Base-by-base conservation (phyloP, 2,888 invertebrate genomes). In the Lasioglossum pauxillum region DNA sequence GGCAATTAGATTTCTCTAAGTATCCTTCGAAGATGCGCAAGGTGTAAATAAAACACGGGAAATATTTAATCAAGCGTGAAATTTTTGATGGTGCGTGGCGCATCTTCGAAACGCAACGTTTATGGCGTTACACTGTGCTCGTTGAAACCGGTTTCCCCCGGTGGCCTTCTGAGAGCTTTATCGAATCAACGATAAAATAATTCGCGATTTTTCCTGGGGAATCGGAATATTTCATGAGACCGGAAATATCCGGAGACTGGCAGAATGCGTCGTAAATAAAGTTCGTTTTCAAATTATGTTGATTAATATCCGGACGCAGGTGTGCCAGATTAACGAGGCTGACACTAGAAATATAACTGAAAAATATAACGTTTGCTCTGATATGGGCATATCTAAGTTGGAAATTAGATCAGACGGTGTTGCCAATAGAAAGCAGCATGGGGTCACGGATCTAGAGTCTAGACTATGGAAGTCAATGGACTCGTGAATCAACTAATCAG, bases 151-250 rank as follows among this genome's bases (percentile, higher is more conserved):
- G 83, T 85, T 85, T 79, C 57, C 35, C 35, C 19, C 46, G 16
- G 8, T 57, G 78, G 78, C 75, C 67, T 85, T 85, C 79, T 23
- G 46, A 67, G 83, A 76, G 76, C 73, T 85, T n/a, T 67, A 73
- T 79, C 57, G 53, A 67, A 73, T 64, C 49, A 35, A 38, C 53
- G 53, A 76, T 74, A 67, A 83, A 83, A 82, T 82, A 72, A 75
- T 84, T 35, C 67, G 49, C 35, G 49, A 78, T 75, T 64, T 79
- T 73, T 73, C 35, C 49, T 31, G n/a, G 19, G 14, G 38, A 8
- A 38, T 49, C 23, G 14, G 8, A 53, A 60, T 71, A 27, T 57
- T 79, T 82, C 46, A 64, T 14, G 35, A 19, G 44, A 14, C 49
- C 64, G 67, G 64, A 72, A 75, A 72, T 71, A 38, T 60, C 19